Percentiles rank a stretch among this genome's conserved stretches.
These are phyloP conservation scores for Bombus confusus DNA, from an alignment of 1,140 invertebrate species.

Conservation along the genomic window DNA sequence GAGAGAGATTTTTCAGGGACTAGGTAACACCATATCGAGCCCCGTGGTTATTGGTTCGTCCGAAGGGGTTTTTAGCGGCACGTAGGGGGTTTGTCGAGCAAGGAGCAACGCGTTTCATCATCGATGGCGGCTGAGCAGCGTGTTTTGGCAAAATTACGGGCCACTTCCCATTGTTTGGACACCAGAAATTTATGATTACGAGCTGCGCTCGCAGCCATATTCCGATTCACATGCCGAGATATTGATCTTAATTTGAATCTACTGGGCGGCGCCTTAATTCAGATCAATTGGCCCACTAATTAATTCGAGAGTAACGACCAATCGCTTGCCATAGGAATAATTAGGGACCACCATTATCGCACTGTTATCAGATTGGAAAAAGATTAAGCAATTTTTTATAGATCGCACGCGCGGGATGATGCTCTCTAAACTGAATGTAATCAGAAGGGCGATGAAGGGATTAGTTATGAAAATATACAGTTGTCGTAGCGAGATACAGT, in stretches of 20 bases:
- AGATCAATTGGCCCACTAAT: slow-evolving; percentile 62
- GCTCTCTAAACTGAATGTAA: background rate
- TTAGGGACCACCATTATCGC: slow-evolving; percentile 13
- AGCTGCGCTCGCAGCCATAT: slow-evolving; percentile 47
- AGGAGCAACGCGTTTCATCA: slow-evolving; percentile 30
- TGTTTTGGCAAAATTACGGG: slow-evolving; percentile 54
- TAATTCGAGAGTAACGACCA: slow-evolving; percentile 59
- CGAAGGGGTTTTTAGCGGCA: slow-evolving; percentile 1
- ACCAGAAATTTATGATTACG: slow-evolving; percentile 59
- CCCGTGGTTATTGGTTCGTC: background rate
- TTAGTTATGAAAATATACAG: too few relatives aligned
- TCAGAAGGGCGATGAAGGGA: too few relatives aligned
- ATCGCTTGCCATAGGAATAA: slow-evolving; percentile 54
- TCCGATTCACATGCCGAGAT: slow-evolving; percentile 57
- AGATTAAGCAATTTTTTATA: background rate
- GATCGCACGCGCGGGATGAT: background rate
- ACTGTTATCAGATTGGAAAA: background rate
- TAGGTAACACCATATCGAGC: background rate
- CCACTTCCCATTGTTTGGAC: slow-evolving; percentile 53
- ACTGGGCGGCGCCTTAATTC: slow-evolving; percentile 58
- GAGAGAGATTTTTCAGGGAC: background rate
- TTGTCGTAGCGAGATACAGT: too few relatives aligned
- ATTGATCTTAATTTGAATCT: slow-evolving; percentile 70
- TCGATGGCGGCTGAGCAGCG: background rate
- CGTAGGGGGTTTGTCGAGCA: background rate